A percentile compares a stretch with the other conserved stretches of the same genome.
These are phyloP conservation scores for Rotaria socialis DNA, from an alignment of 2,888 invertebrate genomes.

Conservation along the genomic window DNA sequence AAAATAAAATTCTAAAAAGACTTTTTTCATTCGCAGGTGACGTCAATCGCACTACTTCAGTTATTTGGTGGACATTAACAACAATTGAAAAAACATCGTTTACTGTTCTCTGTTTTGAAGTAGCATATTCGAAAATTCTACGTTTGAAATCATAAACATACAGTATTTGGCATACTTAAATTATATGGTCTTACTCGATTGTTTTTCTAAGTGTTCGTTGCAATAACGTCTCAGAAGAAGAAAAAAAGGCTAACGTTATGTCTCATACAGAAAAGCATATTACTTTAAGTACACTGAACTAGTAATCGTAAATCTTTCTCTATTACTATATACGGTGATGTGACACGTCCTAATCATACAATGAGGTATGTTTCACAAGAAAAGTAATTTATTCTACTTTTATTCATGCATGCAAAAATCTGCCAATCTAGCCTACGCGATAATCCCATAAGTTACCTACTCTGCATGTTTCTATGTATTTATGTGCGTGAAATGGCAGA, in stretches of 20 bases:
- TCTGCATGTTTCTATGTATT: not conserved
- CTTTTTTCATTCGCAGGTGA: not conserved
- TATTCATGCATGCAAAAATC: not conserved
- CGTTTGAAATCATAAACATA: not conserved
- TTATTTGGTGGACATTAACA: not conserved
- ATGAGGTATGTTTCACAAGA: not conserved
- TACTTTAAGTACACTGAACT: no score
- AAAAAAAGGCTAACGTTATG: no score
- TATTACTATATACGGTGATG: no score
- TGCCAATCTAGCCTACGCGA: not conserved
- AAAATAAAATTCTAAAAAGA: not conserved
- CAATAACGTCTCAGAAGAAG: no score
- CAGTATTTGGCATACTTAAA: not conserved
- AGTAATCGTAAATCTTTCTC: no score
- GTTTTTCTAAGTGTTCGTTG: no score
- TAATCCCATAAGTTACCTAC: not conserved
- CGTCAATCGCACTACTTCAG: not conserved
- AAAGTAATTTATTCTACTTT: not conserved
- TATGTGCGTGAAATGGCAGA: not conserved
- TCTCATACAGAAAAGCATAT: no score
- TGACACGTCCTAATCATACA: not conserved
- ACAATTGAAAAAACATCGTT: not conserved
- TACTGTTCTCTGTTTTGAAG: not conserved
- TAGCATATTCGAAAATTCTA: no score
- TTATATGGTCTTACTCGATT: not conserved